A percentile compares a stretch with the other conserved stretches of the same genome.
Conservation (phyloP, 1,140 invertebrate species). For the Panulirus ornatus region DNA sequence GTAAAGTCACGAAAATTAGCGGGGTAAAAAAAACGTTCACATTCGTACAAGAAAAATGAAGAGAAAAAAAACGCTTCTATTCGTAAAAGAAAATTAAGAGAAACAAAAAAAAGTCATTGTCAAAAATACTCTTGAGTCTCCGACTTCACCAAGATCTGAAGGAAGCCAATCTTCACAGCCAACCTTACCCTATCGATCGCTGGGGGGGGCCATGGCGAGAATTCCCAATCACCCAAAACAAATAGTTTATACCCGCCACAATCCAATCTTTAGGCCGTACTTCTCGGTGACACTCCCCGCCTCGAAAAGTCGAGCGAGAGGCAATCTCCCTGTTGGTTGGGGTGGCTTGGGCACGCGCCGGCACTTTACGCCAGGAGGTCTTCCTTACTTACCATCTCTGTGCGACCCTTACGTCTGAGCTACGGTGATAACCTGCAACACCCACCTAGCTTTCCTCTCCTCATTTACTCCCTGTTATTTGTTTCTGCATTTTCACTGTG, state of each 20-base stretch:
- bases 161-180: conserved; percentile 40
- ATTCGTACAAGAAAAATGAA: too few relatives aligned
- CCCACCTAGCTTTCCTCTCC: conserved; percentile 26
- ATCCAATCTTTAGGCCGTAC: conserved; percentile 55
- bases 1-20: too few relatives aligned
- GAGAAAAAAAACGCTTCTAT: too few relatives aligned
- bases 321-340: conserved; percentile 39
- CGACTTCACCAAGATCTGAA: not conserved
- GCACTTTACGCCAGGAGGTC: conserved; percentile 62
- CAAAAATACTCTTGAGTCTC: too few relatives aligned
- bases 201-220: conserved; percentile 46
- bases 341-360: conserved; percentile 61
- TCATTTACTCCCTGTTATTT: conserved; percentile 47
- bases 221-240: conserved; percentile 47
- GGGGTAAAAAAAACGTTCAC: too few relatives aligned
- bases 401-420: conserved; percentile 63
- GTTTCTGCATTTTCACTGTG: conserved; percentile 44
- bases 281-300: conserved; percentile 35
- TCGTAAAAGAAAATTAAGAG: too few relatives aligned
- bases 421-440: conserved; percentile 63
- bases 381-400: conserved; percentile 66
- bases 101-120: not conserved
- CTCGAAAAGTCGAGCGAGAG: conserved; percentile 20
- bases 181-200: conserved; percentile 42
- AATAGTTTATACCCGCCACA: conserved; percentile 53